Conservation (phyloP, 2,888 invertebrate species). For the Eupithecia vulgata region DNA sequence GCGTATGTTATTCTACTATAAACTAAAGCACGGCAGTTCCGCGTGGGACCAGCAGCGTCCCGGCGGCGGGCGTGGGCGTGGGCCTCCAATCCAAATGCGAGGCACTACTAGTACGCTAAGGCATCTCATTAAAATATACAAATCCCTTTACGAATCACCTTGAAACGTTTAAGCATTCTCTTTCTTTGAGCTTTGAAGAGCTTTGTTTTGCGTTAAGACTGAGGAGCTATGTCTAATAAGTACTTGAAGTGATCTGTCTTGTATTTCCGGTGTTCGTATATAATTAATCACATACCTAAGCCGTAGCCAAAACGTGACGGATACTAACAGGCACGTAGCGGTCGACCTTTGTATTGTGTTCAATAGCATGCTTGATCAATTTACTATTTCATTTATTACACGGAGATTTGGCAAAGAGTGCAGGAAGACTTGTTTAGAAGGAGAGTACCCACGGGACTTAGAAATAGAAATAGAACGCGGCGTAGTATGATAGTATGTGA, state of each 20-base stretch:
- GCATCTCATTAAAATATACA: slow-evolving; percentile 16
- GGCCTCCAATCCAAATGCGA: not conserved
- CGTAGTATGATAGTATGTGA: no score
- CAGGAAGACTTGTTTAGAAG: slow-evolving; percentile 58
- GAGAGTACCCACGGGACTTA: no score
- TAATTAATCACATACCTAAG: slow-evolving; percentile 29
- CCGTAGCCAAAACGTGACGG: slow-evolving; percentile 36
- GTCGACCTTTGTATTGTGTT: slow-evolving; percentile 41
- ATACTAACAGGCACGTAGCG: slow-evolving; percentile 32
- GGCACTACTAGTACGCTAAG: not conserved
- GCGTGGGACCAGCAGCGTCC: not conserved
- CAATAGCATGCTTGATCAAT: slow-evolving; percentile 38
- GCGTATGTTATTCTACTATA: not conserved
- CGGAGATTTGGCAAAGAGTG: slow-evolving; percentile 55
- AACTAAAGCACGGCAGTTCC: not conserved
- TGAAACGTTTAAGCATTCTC: not conserved
- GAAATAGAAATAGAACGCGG: no score
- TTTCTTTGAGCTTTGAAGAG: slow-evolving; percentile 8
- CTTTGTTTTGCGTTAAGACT: slow-evolving; percentile 18
- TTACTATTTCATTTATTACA: slow-evolving; percentile 39
- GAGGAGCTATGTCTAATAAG: slow-evolving; percentile 6
- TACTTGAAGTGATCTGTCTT: slow-evolving; percentile 11
- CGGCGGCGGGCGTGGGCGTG: not conserved
- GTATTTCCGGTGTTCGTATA: slow-evolving; percentile 21
- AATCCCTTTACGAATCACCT: slow-evolving; percentile 22